Evolutionary conservation across 2,888 invertebrate species (phyloP), one percentile per base, ranked within the genome.

Genomic region (Macrosoma leucophasiata): DNA sequence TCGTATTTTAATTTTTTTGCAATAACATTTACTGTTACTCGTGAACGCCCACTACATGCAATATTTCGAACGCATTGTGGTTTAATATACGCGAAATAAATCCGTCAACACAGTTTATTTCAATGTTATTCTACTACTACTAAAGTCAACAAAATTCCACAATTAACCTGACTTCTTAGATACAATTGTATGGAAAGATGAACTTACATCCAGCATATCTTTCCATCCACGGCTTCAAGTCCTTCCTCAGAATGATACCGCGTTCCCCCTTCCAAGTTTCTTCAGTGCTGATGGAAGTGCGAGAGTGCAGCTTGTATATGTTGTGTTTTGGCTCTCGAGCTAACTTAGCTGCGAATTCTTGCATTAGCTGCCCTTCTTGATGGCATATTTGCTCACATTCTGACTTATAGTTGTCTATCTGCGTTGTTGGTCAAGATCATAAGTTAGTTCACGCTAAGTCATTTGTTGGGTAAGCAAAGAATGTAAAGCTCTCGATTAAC

Each of bases 191-290:
- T n/a, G n/a, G n/a, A n/a, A n/a, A n/a, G n/a, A 20, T 14, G 1
- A n/a, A 45, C 58, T 54, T 17, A 56, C 63, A 36, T 2, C 43
- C 41, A 6, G 62, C 58, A 33, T 64, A 43, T 24, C 62, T 58
- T 2, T 55, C 39, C 4, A 68, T 40, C 0, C 52, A 12, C 1
- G 71, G 71, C 33, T 53, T 49, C n/a, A 76, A 48, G 26, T 71
- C 63, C 4, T 32, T 38, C 24, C 72, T 55, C 2, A 41, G 37
- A 8, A 77, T 38, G 4, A 70, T 44, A 0, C 54, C 58, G 3
- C 25, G 21, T 9, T 48, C 28, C 2, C 41, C 12, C 13, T 25
- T 50, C 54, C 60, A 55, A 5, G 24, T 4, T n/a, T 11, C 13
- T 7, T 20, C 8, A 34, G 36, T 1, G 36, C 10, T 9, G 8